These are phyloP conservation scores for Drosophila mauritiana DNA, from an alignment of 1,140 invertebrate genomes.

Conservation along the genomic window DNA sequence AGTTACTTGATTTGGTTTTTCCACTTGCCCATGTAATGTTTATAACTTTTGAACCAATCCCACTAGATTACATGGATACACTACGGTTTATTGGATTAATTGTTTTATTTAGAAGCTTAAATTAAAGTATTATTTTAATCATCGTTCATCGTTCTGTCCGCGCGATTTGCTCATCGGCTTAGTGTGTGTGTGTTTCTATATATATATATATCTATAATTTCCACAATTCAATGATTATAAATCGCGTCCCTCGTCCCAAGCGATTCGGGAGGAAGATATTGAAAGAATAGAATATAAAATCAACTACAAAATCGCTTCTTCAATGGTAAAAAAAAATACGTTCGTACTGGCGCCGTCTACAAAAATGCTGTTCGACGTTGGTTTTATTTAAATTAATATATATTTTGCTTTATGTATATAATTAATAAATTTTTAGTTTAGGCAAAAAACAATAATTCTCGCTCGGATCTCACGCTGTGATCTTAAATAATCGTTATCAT, in stretches of 20 bases:
- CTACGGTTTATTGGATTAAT: constrained; percentile 75
- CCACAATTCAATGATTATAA: constrained; percentile 54
- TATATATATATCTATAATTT: constrained; percentile 54
- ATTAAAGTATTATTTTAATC: constrained; percentile 81
- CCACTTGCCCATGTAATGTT: neutral
- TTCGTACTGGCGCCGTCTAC: constrained; percentile 40
- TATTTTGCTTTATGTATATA: constrained; percentile 72
- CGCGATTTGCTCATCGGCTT: constrained; percentile 69
- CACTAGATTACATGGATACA: neutral
- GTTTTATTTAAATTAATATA: constrained; percentile 79
- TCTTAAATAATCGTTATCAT: constrained; percentile 30
- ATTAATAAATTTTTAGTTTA: constrained; percentile 78
- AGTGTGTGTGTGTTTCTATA: constrained; percentile 54
- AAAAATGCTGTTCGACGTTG: constrained; percentile 50
- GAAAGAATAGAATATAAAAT: constrained; percentile 9
- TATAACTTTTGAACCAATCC: too few relatives aligned
- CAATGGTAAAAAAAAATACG: constrained; percentile 9
- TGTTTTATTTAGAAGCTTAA: constrained; percentile 83
- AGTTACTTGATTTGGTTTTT: neutral
- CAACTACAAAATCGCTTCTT: constrained; percentile 64
- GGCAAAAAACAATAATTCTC: constrained; percentile 79
- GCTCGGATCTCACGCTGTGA: constrained; percentile 21
- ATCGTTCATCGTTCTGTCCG: constrained; percentile 67
- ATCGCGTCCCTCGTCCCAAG: constrained; percentile 48
- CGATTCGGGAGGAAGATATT: constrained; percentile 33